Evolutionary conservation across 2,888 invertebrate genomes (phyloP), one percentile per base, ranked within the genome.

Genomic region (Hirudinaria manillensis): DNA sequence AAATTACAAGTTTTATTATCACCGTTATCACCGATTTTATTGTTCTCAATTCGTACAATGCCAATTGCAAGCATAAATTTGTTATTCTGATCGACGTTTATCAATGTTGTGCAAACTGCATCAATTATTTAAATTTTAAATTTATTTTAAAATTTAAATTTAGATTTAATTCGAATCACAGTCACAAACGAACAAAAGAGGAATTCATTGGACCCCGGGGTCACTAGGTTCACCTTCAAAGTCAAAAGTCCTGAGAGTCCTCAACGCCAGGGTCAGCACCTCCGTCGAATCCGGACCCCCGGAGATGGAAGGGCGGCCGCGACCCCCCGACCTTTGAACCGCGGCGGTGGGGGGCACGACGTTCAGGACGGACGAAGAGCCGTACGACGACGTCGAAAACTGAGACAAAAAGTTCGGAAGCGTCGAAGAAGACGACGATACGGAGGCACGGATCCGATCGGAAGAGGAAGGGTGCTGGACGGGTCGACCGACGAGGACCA

Each of bases 401-500:
- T n/a, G 29, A 32, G 56, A 53, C 36, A 70, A 51, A 7, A 51
- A 45, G 72, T 53, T 29, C 3, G 51, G 51, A 51, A 70, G 45
- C 24, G 24, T n/a, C 10, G 29, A n/a, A 21, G 32, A 32, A 2
- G 36, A 36, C n/a, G 36, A 27, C 24, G 24, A 24, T 6, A 21
- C 1, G 3, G 72, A 51, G 29, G 21, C n/a, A 13, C 21, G 24
- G 3, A 19, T 38, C 70, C 38, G 36, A 27, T 45, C 6, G 38
- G 24, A 19, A 38, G 38, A 27, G 24, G 32, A 65, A 73, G 82
- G 81, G 75, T 93, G 92, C 55, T 91, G 87, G 74, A 92, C 88
- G 0, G 92, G 91, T 83, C 92, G 92, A 81, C 93, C 93, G 89
- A 96, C 92, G 75, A 98, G 86, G 71, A 94, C 92, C 81, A 93